These are phyloP conservation scores for Aradus depressus DNA, from an alignment of 2,888 invertebrate species.

Conservation along the genomic window DNA sequence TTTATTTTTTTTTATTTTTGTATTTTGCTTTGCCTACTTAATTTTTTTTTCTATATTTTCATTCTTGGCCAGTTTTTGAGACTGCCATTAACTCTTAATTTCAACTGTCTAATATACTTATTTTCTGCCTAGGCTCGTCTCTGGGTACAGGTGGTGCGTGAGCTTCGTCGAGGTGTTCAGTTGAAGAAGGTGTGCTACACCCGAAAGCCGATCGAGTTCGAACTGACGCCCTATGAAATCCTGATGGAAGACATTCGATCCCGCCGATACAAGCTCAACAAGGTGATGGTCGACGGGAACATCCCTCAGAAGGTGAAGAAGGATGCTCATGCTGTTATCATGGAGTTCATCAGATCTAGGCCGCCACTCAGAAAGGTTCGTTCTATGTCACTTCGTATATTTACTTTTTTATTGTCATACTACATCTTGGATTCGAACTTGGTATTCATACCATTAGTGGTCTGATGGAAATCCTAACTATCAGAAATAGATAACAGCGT, in stretches of 20 bases:
- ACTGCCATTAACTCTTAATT: not conserved
- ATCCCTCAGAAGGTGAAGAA: slow-evolving; percentile 70
- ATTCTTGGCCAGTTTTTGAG: not conserved
- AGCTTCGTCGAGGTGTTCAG: slow-evolving; percentile 82
- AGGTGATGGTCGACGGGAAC: slow-evolving; percentile 71
- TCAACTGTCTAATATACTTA: not conserved
- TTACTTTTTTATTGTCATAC: too few relatives aligned
- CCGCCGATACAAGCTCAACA: slow-evolving; percentile 76
- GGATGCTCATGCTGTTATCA: slow-evolving; percentile 88
- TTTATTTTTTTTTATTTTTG: not conserved
- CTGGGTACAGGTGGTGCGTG: slow-evolving; percentile 91
- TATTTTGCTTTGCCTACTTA: not conserved
- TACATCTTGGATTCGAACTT: too few relatives aligned
- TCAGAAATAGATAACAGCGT: too few relatives aligned
- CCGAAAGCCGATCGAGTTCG: slow-evolving; percentile 74
- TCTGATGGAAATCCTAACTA: too few relatives aligned
- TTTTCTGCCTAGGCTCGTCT: slow-evolving; percentile 63
- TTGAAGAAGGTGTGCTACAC: slow-evolving; percentile 77
- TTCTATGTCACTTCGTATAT: too few relatives aligned
- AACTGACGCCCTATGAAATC: slow-evolving; percentile 91
- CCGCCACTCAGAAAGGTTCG: slow-evolving; percentile 81
- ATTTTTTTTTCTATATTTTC: not conserved
- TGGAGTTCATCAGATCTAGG: slow-evolving; percentile 91
- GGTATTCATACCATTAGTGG: too few relatives aligned
- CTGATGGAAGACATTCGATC: slow-evolving; percentile 92